These are phyloP conservation scores for Channa maculata DNA, from an alignment of 2,113 vertebrate genomes.

Conservation along the genomic window DNA sequence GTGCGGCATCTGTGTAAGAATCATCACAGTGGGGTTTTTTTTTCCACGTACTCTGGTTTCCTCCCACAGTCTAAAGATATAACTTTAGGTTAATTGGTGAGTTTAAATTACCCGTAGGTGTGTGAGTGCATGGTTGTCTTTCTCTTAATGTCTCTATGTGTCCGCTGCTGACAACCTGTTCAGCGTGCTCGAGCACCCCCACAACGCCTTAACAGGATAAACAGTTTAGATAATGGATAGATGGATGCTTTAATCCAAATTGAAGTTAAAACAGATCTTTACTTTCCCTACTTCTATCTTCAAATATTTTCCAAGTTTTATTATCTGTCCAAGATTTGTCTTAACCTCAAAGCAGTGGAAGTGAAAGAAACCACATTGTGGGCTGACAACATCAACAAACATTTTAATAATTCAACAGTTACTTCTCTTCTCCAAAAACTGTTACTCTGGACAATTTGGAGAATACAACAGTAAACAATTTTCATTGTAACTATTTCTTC, in stretches of 20 bases:
- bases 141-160: too few species aligned
- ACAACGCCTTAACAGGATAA: too few species aligned
- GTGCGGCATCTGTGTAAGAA: background rate
- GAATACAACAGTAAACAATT: conserved; percentile 3
- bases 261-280: background rate
- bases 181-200: too few species aligned
- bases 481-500: conserved; percentile 3
- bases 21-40: too few species aligned
- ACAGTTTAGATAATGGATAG: too few species aligned
- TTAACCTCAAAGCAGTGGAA: background rate
- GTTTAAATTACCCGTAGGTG: too few species aligned
- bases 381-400: background rate
- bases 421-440: conserved; percentile 7
- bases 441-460: conserved; percentile 4
- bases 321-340: background rate
- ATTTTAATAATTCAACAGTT: conserved; percentile 11
- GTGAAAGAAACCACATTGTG: conserved; percentile 11
- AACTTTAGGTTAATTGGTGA: too few species aligned
- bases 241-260: background rate
- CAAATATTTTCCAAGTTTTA: background rate
- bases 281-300: background rate
- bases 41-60: too few species aligned
- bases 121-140: too few species aligned
- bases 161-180: too few species aligned
- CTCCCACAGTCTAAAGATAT: too few species aligned